A percentile compares a stretch with the other conserved stretches of the same genome.
Evolutionary conservation across 2,113 vertebrate species (phyloP).

Genomic region (Anoplopoma fimbria): DNA sequence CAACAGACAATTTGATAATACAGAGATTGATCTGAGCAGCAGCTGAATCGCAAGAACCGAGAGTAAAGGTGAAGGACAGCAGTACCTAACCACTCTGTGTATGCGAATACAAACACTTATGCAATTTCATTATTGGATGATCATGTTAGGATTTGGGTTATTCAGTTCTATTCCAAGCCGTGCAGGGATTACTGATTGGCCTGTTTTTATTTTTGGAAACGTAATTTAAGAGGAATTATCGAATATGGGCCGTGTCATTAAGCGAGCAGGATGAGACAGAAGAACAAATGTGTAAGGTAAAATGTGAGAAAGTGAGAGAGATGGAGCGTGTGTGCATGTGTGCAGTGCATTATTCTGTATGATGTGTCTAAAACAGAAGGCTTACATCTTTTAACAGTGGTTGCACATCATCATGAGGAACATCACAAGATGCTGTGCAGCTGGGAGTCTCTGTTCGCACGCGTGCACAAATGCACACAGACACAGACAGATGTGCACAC

Average conservation of each 20-base stretch:
- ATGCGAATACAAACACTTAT: slow-evolving; percentile 15
- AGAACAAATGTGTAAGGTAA: slow-evolving; percentile 17
- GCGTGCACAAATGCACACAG: not conserved
- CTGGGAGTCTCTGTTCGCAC: slow-evolving; percentile 2
- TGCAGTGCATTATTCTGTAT: slow-evolving; percentile 7
- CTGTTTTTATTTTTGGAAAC: slow-evolving; percentile 67
- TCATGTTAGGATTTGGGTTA: slow-evolving; percentile 53
- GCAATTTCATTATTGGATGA: slow-evolving; percentile 42
- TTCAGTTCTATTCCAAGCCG: slow-evolving; percentile 56
- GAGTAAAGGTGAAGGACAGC: slow-evolving; percentile 31
- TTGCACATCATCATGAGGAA: slow-evolving; percentile 24
- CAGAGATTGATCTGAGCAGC: slow-evolving; percentile 36
- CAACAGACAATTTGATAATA: slow-evolving; percentile 30
- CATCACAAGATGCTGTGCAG: slow-evolving; percentile 17
- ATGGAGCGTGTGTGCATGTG: not conserved
- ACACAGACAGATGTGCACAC: not conserved
- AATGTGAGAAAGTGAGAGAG: slow-evolving; percentile 3
- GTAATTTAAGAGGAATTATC: slow-evolving; percentile 64
- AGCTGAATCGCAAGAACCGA: slow-evolving; percentile 15
- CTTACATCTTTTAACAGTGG: slow-evolving; percentile 13
- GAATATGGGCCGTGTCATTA: slow-evolving; percentile 51
- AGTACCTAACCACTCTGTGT: slow-evolving; percentile 6
- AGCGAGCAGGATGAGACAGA: slow-evolving; percentile 40
- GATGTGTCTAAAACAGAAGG: slow-evolving; percentile 26
- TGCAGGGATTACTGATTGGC: slow-evolving; percentile 53